A percentile compares a stretch with the other conserved stretches of the same genome.
Conservation (phyloP, 2,888 invertebrate species). For the Tyria jacobaeae region DNA sequence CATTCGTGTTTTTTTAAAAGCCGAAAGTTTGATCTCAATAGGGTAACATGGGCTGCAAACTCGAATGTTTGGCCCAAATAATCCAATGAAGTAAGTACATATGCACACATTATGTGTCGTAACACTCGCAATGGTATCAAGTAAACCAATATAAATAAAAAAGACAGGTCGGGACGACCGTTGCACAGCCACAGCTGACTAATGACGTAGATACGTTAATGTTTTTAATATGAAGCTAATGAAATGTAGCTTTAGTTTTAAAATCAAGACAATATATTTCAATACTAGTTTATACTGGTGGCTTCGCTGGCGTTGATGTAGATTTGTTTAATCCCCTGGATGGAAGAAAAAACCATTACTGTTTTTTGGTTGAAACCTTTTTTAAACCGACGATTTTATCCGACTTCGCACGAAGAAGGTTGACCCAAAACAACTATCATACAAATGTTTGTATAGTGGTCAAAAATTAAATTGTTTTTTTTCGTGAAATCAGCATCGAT, state of each 20-base stretch:
- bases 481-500: background rate
- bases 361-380: too few relatives aligned
- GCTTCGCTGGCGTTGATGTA: too few relatives aligned
- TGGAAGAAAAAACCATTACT: too few relatives aligned
- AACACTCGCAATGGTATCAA: constrained; percentile 34
- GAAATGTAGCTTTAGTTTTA: background rate
- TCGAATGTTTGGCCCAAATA: constrained; percentile 29
- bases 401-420: too few relatives aligned
- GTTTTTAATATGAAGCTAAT: background rate
- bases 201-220: constrained; percentile 37
- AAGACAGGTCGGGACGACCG: constrained; percentile 1
- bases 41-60: constrained; percentile 9
- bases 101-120: too few relatives aligned
- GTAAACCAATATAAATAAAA: too few relatives aligned
- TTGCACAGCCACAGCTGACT: constrained; percentile 18
- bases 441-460: too few relatives aligned
- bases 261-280: background rate
- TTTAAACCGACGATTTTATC: too few relatives aligned
- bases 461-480: too few relatives aligned
- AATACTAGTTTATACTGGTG: too few relatives aligned
- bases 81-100: constrained; percentile 41
- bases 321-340: too few relatives aligned
- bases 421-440: too few relatives aligned
- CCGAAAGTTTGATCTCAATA: constrained; percentile 7
- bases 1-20: background rate